Base-by-base conservation (phyloP, 2,113 vertebrate genomes). In the Stomatorhinus ivindoensis region DNA sequence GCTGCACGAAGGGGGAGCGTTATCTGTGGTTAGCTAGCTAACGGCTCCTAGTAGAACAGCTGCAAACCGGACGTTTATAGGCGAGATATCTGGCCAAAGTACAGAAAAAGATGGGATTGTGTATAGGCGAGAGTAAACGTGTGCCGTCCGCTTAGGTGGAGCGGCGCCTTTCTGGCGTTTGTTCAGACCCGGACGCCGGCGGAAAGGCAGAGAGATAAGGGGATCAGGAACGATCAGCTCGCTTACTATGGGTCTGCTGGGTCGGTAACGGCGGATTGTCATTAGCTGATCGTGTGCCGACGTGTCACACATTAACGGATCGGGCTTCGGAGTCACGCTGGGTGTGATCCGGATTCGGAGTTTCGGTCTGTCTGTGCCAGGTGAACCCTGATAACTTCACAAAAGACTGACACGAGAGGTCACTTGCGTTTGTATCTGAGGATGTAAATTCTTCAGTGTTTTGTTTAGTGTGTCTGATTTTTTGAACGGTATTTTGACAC, bases 291-390 rank as follows among this genome's bases (percentile, higher is more conserved):
- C 61, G n/a, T 39, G 90, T 90, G 91, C 46, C 88, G 89, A 90
- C 91, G 93, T 93, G 92, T 94, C 93, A 89, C 91, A 42, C 53
- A 9, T 3, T 24, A 27, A 88, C 90, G 90, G 44, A 42, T 76
- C 44, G 91, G 90, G 61, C 61, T 27, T 27, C 61, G 61, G 61
- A 31, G 61, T 69, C 61, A 69, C 61, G n/a, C 27, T 10, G 61
- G 61, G 24, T 61, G 55, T n/a, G 61, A 65, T n/a, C 91, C 31
- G 8, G 21, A 76, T 11, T 10, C n/a, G 27, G 13, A 39, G 69
- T 35, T 76, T 39, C 69, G 61, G 9, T 69, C 11, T 31, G 61
- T 27, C n/a, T 42, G 15, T 80, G 73, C 13, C 73, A 42, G 69
- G 35, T 39, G 73, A 80, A 42, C 73, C 73, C 35, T 39, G 73